Evolutionary conservation across 2,888 invertebrate genomes (phyloP), one percentile per base, ranked within the genome.

Genomic region (Gari tellinella): DNA sequence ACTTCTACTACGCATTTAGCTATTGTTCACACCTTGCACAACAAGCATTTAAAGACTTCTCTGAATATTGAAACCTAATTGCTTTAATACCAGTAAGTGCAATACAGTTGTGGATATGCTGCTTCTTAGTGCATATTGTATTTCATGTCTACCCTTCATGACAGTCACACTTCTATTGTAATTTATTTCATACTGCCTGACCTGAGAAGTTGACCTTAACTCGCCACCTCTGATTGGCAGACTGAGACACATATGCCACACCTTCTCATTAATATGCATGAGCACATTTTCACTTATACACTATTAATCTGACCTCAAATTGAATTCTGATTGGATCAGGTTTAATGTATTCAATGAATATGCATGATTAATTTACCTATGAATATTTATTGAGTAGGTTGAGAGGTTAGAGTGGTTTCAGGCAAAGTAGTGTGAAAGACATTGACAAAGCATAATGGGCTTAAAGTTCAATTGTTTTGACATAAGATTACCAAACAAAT

Each of bases 211-310:
- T 72, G 70, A 69, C 74, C 70, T 72, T 61, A 64, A 38, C 12
- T 14, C 14, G n/a, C 23, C 10, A 41, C 41, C 21, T 55, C 19
- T 41, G 40, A 41, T 40, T 40, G 12, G 40, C 49, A 41, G 21
- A 17, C 12, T 14, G 19, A 5, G 14, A 0, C 1, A 17, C n/a
- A 40, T 41, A 53, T 25, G 41, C 52, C 48, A 21, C 43, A 41
- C 61, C 58, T 45, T 23, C 58, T 72, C 41, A 68, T 77, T 66
- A 64, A 77, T 77, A 77, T 77, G 68, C 46, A 77, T 62, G 10
- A 31, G 31, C 5, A 7, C 31, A 31, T 31, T 31, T 4, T 31
- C 31, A 7, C 4, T 10, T 7, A 31, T 4, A 31, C 10, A 31
- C 31, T 7, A 31, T 7, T 31, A 31, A 10, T 31, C 5, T 31